Evolutionary conservation across 1,140 invertebrate genomes (phyloP), one percentile per base, ranked within the genome.

Genomic region (Hydropsyche tenuis): DNA sequence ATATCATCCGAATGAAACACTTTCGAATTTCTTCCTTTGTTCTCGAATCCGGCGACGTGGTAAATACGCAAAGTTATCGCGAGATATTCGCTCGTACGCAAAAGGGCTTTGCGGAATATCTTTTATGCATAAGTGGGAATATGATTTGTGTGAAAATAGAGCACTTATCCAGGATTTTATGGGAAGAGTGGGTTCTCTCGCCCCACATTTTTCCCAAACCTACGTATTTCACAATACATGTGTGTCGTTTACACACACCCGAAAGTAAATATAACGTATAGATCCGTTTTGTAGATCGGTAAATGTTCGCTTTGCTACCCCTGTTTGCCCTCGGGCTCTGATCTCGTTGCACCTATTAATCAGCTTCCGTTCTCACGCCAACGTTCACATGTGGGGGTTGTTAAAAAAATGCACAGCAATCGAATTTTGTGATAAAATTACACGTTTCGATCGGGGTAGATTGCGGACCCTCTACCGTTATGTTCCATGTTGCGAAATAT

Each of bases 321-420:
- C 51, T 1, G 0, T 27, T 22, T 20, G 20, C 3, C 23, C 7
- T 1, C 56, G 4, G 22, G 56, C 12, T 18, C 56, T 60, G 56
- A 60, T 60, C 56, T 60, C 56, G 56, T 60, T 14, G 56, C 56
- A 25, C 23, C 56, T 60, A 60, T 60, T 60, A 60, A 60, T 60
- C 56, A 60, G 56, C 56, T 60, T 60, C 56, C 56, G 56, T 60
- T 60, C 56, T 60, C 56, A 60, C 56, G 23, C 22, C 12, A 25
- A 27, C 18, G 14, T 25, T 9, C 22, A 27, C 20, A 25, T 7
- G 56, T 1, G 56, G 1, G 2, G n/a, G n/a, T n/a, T n/a, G n/a
- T n/a, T 18, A 2, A 48, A 25, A 60, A 25, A 60, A 60, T 37
- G 30, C 30, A 37, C 30, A 37, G 3, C 30, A 9, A 37, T 37